A percentile compares a stretch with the other conserved stretches of the same genome.
Evolutionary conservation across 37 sponge, comb jelly and placozoan species (phyloP).

Genomic region (Cladorhizidae sp.): DNA sequence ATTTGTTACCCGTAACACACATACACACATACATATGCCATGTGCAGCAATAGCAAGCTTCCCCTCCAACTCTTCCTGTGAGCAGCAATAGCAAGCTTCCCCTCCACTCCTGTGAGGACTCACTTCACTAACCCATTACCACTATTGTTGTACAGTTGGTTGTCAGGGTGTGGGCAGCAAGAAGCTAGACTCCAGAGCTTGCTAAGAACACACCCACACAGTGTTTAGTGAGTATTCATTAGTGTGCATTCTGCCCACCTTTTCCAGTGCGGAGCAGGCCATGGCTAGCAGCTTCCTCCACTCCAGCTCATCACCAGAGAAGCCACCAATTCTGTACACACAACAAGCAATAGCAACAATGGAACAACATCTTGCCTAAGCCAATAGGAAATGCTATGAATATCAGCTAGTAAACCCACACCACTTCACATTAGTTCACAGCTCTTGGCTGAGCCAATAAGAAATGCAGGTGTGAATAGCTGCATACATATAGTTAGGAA

Average conservation of each 20-base stretch:
- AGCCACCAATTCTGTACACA: slow-evolving; percentile 61
- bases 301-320: slow-evolving; percentile 67
- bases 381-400: too few species aligned
- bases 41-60: too few species aligned
- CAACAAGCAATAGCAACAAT: neutral
- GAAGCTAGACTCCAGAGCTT: neutral
- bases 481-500: too few species aligned
- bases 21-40: too few species aligned
- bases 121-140: neutral
- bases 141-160: neutral
- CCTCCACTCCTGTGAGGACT: too few species aligned
- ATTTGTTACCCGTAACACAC: too few species aligned
- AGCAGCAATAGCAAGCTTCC: too few species aligned
- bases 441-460: too few species aligned
- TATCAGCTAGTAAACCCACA: too few species aligned
- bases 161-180: neutral
- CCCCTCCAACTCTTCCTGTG: too few species aligned
- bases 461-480: too few species aligned
- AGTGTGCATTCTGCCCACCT: slow-evolving; percentile 41
- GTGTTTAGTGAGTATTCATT: neutral
- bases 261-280: slow-evolving; percentile 84
- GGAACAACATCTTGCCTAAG: neutral
- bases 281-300: slow-evolving; percentile 88
- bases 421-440: too few species aligned
- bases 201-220: neutral